phyloP scores from a whole-genome alignment of 2,888 invertebrate genomes.

The Torymus aiolomorphi region DNA sequence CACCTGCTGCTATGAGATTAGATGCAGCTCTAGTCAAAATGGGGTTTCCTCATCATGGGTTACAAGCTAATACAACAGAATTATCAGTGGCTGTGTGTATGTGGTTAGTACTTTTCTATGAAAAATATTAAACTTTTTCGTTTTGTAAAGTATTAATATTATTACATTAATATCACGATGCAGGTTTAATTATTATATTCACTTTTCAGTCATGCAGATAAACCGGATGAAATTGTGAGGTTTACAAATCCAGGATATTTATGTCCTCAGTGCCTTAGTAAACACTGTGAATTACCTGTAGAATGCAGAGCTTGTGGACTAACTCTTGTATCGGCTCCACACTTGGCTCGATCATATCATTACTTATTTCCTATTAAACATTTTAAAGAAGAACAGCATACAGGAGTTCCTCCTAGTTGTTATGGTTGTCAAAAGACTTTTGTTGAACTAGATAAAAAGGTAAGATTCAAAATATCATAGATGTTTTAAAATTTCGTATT shows the following conservation, averaged over 20 bases:
- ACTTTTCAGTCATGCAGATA: slow-evolving; percentile 86
- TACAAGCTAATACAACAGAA: slow-evolving; percentile 79
- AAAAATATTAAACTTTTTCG: slow-evolving; percentile 19
- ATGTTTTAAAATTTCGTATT: no score
- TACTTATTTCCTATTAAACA: slow-evolving; percentile 95
- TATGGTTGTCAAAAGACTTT: slow-evolving; percentile 87
- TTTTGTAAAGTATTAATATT: slow-evolving; percentile 68
- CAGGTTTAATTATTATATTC: slow-evolving; percentile 3
- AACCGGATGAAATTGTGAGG: slow-evolving; percentile 81
- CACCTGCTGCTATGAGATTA: slow-evolving; percentile 83
- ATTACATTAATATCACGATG: slow-evolving; percentile 69
- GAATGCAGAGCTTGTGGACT: slow-evolving; percentile 97
- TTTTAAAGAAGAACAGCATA: slow-evolving; percentile 84
- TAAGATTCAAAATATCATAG: slow-evolving; percentile 65
- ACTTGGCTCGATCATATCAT: slow-evolving; percentile 97
- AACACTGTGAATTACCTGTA: slow-evolving; percentile 98
- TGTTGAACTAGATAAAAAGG: slow-evolving; percentile 84
- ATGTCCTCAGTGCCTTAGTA: slow-evolving; percentile 97
- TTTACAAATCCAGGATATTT: slow-evolving; percentile 87
- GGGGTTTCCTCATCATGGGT: slow-evolving; percentile 93
- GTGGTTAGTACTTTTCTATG: slow-evolving; percentile 80
- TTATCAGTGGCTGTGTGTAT: slow-evolving; percentile 92
- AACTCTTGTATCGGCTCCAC: slow-evolving; percentile 97
- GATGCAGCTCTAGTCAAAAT: slow-evolving; percentile 93
- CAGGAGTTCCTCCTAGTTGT: slow-evolving; percentile 80